Conservation (phyloP, 2,113 vertebrate genomes). For the Emydura subglobosa region DNA sequence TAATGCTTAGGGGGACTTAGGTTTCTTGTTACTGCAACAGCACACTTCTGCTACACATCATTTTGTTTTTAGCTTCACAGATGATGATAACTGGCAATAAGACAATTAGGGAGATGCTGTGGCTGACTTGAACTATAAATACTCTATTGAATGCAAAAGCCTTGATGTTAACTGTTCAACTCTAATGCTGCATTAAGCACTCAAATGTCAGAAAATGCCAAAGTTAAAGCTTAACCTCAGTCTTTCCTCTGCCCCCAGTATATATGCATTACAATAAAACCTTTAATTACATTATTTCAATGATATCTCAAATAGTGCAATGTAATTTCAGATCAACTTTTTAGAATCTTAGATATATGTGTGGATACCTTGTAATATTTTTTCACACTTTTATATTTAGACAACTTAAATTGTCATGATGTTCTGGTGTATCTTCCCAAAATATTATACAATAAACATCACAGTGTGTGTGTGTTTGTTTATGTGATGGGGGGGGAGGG, state of each 20-base stretch:
- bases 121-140: conserved; percentile 54
- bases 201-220: conserved; percentile 14
- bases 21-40: background rate
- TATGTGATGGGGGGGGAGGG: background rate
- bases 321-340: background rate
- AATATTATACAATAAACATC: background rate
- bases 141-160: conserved; percentile 18
- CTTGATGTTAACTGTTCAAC: background rate
- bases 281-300: conserved; percentile 15
- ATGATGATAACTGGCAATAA: conserved; percentile 61
- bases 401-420: background rate
- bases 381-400: background rate
- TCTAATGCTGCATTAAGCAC: background rate
- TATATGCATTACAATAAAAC: background rate
- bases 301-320: background rate
- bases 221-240: background rate
- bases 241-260: conserved; percentile 29
- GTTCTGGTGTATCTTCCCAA: background rate
- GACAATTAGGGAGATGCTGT: conserved; percentile 41
- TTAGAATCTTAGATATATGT: background rate
- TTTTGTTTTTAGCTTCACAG: conserved; percentile 51
- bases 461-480: background rate
- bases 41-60: conserved; percentile 22
- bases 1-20: background rate
- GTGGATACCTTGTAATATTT: background rate